Evolutionary conservation across 2,797 vertebrate genomes (phyloP), one percentile per base, ranked within the genome.

Genomic region (Paguma larvata): DNA sequence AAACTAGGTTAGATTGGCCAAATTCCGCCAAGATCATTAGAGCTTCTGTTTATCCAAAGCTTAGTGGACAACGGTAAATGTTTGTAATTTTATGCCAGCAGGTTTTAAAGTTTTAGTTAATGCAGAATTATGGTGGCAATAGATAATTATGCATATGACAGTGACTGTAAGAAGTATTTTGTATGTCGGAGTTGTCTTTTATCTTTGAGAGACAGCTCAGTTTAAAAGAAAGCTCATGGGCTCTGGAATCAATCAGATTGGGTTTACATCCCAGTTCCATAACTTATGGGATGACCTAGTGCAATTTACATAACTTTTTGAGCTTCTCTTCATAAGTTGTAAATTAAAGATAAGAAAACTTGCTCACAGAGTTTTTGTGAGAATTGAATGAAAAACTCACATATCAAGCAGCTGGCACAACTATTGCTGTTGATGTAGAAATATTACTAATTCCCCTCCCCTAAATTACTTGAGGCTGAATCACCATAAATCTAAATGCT

Each of bases 401-500:
- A 89, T 75, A 34, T 73, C 38, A 72, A 70, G 32, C 2, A 77
- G 21, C 56, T 86, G 16, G 46, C 19, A 51, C 46, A 95, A 65
- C 27, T 89, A 59, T 16, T 92, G 59, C 77, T 92, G 18, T 51
- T 77, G 77, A 70, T 77, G 30, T 94, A 51, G 95, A 86, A 77
- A 15, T 41, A 89, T 88, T 82, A 82, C 21, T 70, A 68, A 92
- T 83, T 92, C n/a, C 21, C 32, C 48, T 77, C 70, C 41, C 72
- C 70, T 51, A 88, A 85, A 80, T 4, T 90, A 59, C 6, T 77
- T 85, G 75, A 51, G 19, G 46, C 8, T 67, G 32, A 73, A 62
- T 67, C 19, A 92, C 59, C n/a, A 72, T 79, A 79, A 86, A 34
- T 48, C 9, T 41, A 88, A 91, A 91, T 68, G 5, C 38, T 73